Evolutionary conservation across 2,797 vertebrate species (phyloP).

Genomic region (Columba guinea): DNA sequence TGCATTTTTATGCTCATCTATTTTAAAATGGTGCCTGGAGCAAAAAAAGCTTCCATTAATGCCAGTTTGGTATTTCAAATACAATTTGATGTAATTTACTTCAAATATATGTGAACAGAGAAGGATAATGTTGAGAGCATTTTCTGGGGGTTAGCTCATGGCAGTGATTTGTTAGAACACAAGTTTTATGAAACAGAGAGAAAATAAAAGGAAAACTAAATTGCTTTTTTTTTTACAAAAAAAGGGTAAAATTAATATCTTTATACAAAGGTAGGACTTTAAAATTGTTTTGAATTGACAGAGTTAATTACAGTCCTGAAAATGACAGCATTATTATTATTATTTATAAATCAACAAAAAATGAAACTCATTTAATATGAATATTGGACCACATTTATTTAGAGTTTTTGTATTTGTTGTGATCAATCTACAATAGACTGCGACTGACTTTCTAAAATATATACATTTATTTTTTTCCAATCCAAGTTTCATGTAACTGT

Average conservation of each 20-base stretch:
- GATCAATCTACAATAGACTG: background rate
- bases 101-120: slow-evolving; percentile 84
- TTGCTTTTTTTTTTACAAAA: slow-evolving; percentile 26
- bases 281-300: background rate
- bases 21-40: slow-evolving; percentile 88
- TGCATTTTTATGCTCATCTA: slow-evolving; percentile 87
- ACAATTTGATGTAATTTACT: slow-evolving; percentile 88
- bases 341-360: slow-evolving; percentile 43
- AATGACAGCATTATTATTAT: background rate
- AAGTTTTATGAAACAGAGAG: slow-evolving; percentile 48
- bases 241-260: slow-evolving; percentile 40
- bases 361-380: slow-evolving; percentile 19
- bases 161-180: slow-evolving; percentile 74
- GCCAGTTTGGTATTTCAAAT: slow-evolving; percentile 88
- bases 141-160: slow-evolving; percentile 76
- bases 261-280: background rate
- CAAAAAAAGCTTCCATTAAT: slow-evolving; percentile 85
- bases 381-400: background rate
- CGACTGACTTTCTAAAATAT: background rate
- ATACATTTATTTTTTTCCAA: background rate
- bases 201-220: slow-evolving; percentile 18
- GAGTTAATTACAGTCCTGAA: background rate
- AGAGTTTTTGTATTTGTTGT: background rate
- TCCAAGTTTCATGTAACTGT: background rate
- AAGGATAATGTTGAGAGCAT: slow-evolving; percentile 77